These are phyloP conservation scores for Raja brachyura DNA, from an alignment of 2,113 vertebrate species.

Conservation along the genomic window DNA sequence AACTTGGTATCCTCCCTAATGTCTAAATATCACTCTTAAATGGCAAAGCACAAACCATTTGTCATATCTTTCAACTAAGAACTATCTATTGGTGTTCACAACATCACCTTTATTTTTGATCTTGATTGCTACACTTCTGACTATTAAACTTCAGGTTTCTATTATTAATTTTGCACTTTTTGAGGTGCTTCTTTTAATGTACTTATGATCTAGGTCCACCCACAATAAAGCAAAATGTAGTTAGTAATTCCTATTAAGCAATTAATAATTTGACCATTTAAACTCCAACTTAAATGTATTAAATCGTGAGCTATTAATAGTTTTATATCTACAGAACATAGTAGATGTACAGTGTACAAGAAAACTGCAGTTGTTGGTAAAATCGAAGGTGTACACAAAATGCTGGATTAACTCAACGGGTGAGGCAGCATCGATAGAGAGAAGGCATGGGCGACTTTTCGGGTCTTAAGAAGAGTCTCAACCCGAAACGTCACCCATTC, in stretches of 20 bases:
- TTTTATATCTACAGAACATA: neutral
- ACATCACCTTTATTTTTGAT: neutral
- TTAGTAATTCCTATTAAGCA: neutral
- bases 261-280: neutral
- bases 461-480: no score
- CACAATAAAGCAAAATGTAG: neutral
- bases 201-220: neutral
- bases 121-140: neutral
- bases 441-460: no score
- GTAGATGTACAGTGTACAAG: no score
- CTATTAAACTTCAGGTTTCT: neutral
- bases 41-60: neutral
- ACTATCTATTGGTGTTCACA: neutral
- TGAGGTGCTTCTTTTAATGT: neutral
- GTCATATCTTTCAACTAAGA: neutral
- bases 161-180: neutral
- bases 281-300: neutral
- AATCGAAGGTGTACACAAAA: no score
- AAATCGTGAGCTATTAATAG: neutral
- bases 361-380: no score
- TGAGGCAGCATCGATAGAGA: no score
- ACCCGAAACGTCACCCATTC: no score
- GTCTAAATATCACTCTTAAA: neutral
- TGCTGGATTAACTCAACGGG: no score
- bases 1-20: neutral